These are phyloP conservation scores for Dermatemys mawii DNA, from an alignment of 2,113 vertebrate genomes.

Conservation along the genomic window DNA sequence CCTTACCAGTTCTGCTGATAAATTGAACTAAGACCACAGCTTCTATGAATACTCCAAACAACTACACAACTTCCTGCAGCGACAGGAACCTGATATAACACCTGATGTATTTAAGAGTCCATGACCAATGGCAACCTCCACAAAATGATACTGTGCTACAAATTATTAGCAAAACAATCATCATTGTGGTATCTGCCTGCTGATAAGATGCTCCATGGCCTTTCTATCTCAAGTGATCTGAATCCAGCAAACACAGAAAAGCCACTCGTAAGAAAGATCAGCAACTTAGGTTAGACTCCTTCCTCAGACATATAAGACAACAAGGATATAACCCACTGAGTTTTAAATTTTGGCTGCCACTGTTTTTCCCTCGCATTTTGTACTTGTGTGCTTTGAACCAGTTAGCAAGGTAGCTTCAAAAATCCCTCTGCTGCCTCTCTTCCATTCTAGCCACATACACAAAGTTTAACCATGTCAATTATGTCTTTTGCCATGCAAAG, in stretches of 20 bases:
- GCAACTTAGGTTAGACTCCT: neutral
- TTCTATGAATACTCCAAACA: fast-evolving
- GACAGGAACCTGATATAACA: neutral
- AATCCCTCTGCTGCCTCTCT: neutral
- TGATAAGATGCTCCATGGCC: fast-evolving
- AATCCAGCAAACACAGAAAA: fast-evolving
- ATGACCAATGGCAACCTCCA: fast-evolving
- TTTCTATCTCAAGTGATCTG: fast-evolving
- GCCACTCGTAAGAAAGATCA: fast-evolving
- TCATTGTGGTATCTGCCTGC: fast-evolving
- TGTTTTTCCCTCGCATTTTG: neutral
- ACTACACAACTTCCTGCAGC: fast-evolving
- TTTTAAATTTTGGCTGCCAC: neutral
- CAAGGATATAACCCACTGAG: fast-evolving
- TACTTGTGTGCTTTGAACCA: neutral
- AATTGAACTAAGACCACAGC: neutral
- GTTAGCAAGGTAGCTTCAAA: neutral
- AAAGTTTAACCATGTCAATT: fast-evolving
- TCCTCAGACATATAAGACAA: neutral
- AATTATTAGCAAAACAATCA: neutral
- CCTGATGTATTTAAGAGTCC: fast-evolving
- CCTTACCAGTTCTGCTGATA: neutral
- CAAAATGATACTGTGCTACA: fast-evolving
- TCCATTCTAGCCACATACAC: neutral
- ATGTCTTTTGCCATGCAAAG: neutral